Evolutionary conservation across 2,113 vertebrate genomes (phyloP).

Genomic region (Bubo bubo): DNA sequence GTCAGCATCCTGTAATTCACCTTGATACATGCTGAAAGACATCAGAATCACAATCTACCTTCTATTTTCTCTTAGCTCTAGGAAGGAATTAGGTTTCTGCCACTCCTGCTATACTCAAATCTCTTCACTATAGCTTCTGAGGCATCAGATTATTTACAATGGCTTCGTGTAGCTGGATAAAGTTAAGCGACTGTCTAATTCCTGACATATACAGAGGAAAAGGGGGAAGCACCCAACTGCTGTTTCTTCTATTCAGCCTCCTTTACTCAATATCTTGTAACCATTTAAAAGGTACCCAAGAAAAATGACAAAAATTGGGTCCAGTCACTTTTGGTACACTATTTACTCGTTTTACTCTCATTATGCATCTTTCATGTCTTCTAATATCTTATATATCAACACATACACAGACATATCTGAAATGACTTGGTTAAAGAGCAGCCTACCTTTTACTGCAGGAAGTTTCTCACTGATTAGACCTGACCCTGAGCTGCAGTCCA

Average conservation of each 20-base stretch:
- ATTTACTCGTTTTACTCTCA: background rate
- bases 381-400: background rate
- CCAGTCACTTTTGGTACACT: background rate
- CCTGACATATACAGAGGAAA: background rate
- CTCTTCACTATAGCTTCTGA: background rate
- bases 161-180: background rate
- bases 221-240: background rate
- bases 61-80: background rate
- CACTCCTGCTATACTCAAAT: background rate
- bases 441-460: background rate
- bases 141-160: background rate
- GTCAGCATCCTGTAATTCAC: background rate
- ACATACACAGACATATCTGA: background rate
- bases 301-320: background rate
- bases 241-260: background rate
- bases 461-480: background rate
- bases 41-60: background rate
- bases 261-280: background rate
- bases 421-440: background rate
- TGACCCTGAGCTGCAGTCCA: background rate
- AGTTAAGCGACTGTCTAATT: background rate
- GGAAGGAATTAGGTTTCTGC: background rate
- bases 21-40: background rate
- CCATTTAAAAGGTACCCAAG: background rate
- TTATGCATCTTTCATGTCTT: background rate